Conservation (phyloP, 1,140 invertebrate species). For the Diprion similis region DNA sequence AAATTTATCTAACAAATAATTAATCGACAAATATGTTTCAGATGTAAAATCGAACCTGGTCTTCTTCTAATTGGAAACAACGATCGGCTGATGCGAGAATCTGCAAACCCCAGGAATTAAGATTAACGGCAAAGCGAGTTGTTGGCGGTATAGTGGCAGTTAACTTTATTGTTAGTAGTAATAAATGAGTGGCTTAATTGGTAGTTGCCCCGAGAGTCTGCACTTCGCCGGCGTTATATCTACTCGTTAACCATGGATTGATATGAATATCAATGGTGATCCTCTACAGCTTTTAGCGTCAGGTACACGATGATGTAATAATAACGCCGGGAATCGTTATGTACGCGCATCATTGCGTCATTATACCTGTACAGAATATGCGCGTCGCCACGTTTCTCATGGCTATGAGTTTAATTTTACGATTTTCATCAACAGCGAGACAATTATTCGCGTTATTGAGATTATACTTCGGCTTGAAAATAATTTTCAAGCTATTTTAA, state of each 20-base stretch:
- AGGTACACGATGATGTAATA: neutral
- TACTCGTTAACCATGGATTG: neutral
- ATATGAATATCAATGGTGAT: conserved; percentile 8
- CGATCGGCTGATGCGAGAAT: neutral
- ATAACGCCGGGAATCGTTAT: too few species aligned
- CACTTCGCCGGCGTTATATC: neutral
- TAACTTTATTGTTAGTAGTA: neutral
- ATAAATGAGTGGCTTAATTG: conserved; percentile 5
- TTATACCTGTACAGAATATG: too few species aligned
- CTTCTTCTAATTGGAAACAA: neutral
- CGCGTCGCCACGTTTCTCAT: neutral
- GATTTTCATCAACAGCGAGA: neutral
- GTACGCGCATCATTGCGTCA: neutral
- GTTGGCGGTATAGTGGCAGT: neutral
- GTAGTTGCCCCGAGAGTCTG: neutral
- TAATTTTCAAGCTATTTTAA: too few species aligned
- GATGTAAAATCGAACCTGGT: neutral
- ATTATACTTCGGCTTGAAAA: too few species aligned
- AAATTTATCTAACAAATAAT: too few species aligned
- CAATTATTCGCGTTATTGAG: too few species aligned
- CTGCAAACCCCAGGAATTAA: neutral
- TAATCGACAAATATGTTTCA: too few species aligned
- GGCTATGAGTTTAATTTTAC: neutral
- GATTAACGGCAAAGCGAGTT: neutral
- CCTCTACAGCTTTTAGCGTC: neutral